Percentiles rank a stretch among this genome's conserved stretches.
Conservation (phyloP, 1,140 invertebrate species). For the Ceratina calcarata region DNA sequence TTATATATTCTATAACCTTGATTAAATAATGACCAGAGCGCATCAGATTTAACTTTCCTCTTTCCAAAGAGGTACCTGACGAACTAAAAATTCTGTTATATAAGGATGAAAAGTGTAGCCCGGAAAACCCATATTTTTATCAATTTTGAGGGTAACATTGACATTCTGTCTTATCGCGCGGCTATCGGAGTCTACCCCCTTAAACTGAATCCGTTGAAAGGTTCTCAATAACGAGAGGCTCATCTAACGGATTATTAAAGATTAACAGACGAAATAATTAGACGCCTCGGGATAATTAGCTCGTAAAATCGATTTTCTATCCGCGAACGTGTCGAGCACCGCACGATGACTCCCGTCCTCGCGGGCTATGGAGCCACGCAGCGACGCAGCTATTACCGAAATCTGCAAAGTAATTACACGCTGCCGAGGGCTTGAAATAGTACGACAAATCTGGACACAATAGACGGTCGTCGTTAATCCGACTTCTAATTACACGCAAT, state of each 20-base stretch:
- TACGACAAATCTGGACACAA: constrained; percentile 19
- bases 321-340: neutral
- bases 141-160: too few relatives aligned
- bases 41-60: neutral
- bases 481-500: constrained; percentile 29
- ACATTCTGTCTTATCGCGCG: too few relatives aligned
- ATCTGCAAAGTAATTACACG: constrained; percentile 26
- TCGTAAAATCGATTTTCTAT: neutral
- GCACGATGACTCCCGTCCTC: too few relatives aligned
- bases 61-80: neutral
- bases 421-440: neutral
- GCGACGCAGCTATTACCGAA: neutral
- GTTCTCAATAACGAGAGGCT: neutral
- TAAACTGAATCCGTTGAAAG: too few relatives aligned
- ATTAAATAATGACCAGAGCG: too few relatives aligned
- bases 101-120: too few relatives aligned
- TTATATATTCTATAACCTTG: too few relatives aligned
- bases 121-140: too few relatives aligned
- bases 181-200: too few relatives aligned
- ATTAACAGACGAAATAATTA: neutral
- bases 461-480: constrained; percentile 16
- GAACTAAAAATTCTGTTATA: too few relatives aligned
- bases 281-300: neutral
- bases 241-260: neutral
- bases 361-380: too few relatives aligned